A percentile compares a stretch with the other conserved stretches of the same genome.
Conservation (phyloP, 2,888 invertebrate species). For the Glaucopsyche alexis region DNA sequence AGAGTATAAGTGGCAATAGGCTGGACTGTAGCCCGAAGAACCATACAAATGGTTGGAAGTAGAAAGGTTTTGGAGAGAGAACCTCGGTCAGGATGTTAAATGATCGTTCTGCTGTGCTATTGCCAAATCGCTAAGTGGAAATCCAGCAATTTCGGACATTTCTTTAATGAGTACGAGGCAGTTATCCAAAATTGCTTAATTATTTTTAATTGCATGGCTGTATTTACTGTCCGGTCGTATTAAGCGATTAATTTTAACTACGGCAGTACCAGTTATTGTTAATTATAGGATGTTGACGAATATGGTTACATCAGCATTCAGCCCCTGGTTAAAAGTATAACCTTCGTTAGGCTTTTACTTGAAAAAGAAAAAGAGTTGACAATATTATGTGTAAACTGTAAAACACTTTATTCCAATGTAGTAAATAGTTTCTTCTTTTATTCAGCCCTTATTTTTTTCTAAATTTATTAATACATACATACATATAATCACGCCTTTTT, state of each 20-base stretch:
- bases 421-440: too few species aligned
- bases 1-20: too few species aligned
- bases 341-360: neutral
- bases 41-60: too few species aligned
- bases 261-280: neutral
- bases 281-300: conserved; percentile 10
- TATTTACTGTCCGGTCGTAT: conserved; percentile 13
- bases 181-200: conserved; percentile 26
- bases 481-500: too few species aligned
- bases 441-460: too few species aligned
- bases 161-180: conserved; percentile 10
- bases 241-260: conserved; percentile 12
- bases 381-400: too few species aligned
- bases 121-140: conserved; percentile 13
- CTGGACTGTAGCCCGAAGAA: too few species aligned
- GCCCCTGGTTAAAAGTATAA: neutral
- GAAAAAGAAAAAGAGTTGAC: too few species aligned
- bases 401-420: too few species aligned
- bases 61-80: too few species aligned
- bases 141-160: neutral
- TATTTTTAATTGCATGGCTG: conserved; percentile 23
- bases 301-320: conserved; percentile 1
- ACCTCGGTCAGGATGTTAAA: too few species aligned
- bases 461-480: too few species aligned
- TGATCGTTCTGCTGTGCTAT: neutral